Evolutionary conservation across 2,888 invertebrate species (phyloP), one percentile per base, ranked within the genome.

Genomic region (Mythimna loreyi): DNA sequence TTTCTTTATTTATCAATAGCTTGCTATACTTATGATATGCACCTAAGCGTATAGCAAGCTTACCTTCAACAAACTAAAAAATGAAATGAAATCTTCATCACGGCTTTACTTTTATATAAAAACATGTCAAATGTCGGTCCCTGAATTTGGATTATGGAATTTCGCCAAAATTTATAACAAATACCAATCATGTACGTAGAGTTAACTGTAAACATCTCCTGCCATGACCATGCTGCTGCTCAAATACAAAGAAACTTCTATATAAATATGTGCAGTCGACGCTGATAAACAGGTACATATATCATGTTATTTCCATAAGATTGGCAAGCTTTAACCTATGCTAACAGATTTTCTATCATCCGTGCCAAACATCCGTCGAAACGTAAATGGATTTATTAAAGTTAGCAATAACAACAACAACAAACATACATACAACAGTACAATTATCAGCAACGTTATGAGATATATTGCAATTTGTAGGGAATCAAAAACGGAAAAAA

Each of bases 311-410:
- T 77, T 68, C 64, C 58, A 68, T 62, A 52, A 45, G 47, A 68
- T 59, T 59, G 47, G 59, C 65, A 36, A 67, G 53, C 59, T 68
- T 58, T 49, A 72, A 63, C 49, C 67, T 68, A 68, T 63, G 73
- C 77, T 78, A 78, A 73, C 74, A 74, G 33, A 78, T 68, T 68
- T 53, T 49, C 23, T 56, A 73, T 62, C 45, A 67, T 8, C 65
- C 43, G 59, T 69, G 74, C 78, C 78, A 78, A 78, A 49, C 25
- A 13, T 43, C 23, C 40, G n/a, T 63, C 57, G 43, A 59, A 67
- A 67, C 45, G 50, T 64, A 43, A 56, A 49, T 25, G 33, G 56
- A 56, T 25, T 28, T 63, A 70, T 49, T 56, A 25, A 61, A 74
- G 25, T 28, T 55, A 45, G 19, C 49, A 52, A 56, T 52, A 59